Evolutionary conservation across 1,140 invertebrate species (phyloP).

Genomic region (Macrotrachela quadricornifera): DNA sequence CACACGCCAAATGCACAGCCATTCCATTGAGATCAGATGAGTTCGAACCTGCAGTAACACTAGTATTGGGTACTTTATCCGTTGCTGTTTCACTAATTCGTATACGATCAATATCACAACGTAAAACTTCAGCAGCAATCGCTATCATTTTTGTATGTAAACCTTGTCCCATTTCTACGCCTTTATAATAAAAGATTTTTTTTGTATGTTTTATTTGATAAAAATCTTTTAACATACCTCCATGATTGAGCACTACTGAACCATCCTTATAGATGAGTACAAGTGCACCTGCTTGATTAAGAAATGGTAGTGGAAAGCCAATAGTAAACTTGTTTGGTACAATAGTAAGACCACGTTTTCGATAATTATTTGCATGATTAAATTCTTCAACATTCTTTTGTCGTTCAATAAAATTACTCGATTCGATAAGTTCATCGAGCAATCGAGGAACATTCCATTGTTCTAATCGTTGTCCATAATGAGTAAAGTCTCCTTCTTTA

Average conservation of each 20-base stretch:
- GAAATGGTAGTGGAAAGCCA: conserved; percentile 49
- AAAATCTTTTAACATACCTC: too few species aligned
- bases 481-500: conserved; percentile 50
- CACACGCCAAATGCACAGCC: conserved; percentile 41
- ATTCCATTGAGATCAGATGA: conserved; percentile 82
- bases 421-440: conserved; percentile 54
- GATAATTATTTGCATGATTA: conserved; percentile 59
- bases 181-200: too few species aligned
- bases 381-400: conserved; percentile 41
- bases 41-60: conserved; percentile 67
- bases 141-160: conserved; percentile 84
- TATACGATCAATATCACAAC: conserved; percentile 50
- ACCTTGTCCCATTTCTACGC: conserved; percentile 93
- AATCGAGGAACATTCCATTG: conserved; percentile 54
- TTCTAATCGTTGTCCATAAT: conserved; percentile 50
- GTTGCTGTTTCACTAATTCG: conserved; percentile 68
- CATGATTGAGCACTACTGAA: conserved; percentile 64
- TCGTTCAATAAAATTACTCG: conserved; percentile 44
- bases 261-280: conserved; percentile 74
- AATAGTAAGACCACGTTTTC: conserved; percentile 61
- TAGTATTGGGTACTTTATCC: conserved; percentile 80
- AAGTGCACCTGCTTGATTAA: conserved; percentile 69
- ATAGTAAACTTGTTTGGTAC: conserved; percentile 74
- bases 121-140: conserved; percentile 35
- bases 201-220: too few species aligned